Conservation (phyloP, 1,140 invertebrate genomes). For the Pygmarrhopalites habei region DNA sequence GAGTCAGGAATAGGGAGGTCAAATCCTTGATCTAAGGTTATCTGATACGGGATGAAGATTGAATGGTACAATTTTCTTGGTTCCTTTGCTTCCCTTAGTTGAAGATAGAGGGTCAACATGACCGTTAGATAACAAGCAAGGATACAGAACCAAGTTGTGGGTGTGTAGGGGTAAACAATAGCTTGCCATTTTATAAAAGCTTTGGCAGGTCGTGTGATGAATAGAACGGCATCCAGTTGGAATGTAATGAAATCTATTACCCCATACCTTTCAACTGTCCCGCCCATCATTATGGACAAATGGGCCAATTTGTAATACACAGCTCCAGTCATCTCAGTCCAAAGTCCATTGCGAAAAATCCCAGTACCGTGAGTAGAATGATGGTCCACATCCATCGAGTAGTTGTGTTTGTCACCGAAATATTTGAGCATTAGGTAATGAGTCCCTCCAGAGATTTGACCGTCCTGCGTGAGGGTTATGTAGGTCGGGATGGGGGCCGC, state of each 20-base stretch:
- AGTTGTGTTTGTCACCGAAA: constrained; percentile 17
- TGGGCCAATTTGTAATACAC: constrained; percentile 17
- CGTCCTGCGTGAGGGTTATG: constrained; percentile 10
- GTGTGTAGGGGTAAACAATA: constrained; percentile 19
- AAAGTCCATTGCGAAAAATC: constrained; percentile 9
- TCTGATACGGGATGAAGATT: constrained; percentile 25
- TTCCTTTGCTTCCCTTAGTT: not conserved
- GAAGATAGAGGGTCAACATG: not conserved
- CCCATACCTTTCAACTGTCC: constrained; percentile 15
- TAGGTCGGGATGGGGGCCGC: constrained; percentile 25
- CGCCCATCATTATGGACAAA: constrained; percentile 22
- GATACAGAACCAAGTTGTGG: constrained; percentile 12
- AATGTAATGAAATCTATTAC: constrained; percentile 29
- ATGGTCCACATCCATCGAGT: constrained; percentile 20
- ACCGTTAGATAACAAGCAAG: constrained; percentile 5
- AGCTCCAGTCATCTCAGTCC: constrained; percentile 32
- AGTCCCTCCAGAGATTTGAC: constrained; percentile 21
- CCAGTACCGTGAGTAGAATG: constrained; percentile 17
- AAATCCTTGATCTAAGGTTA: constrained; percentile 15
- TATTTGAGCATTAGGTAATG: constrained; percentile 28
- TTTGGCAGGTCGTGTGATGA: constrained; percentile 19
- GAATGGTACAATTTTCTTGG: not conserved
- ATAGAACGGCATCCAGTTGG: constrained; percentile 22
- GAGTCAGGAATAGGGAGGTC: constrained; percentile 8
- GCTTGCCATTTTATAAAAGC: constrained; percentile 22